Evolutionary conservation across 2,113 vertebrate genomes (phyloP), one percentile per base, ranked within the genome.

Genomic region (Poecile atricapillus): DNA sequence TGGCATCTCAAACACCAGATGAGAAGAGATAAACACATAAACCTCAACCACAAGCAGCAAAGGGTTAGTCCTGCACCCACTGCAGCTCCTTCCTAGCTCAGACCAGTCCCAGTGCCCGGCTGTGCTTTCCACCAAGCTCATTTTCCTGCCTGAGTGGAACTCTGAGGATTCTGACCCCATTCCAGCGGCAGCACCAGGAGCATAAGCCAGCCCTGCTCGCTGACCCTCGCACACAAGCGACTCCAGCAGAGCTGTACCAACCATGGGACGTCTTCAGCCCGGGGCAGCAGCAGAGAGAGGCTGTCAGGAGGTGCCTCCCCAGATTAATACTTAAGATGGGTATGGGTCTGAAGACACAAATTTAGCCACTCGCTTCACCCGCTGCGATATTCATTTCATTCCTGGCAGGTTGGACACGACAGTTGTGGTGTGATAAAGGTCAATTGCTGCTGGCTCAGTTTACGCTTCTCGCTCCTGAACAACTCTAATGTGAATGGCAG

Each of bases 351-450:
- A 96, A 97, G 95, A 96, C 98, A 98, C 98, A 98, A 99, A 99
- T 98, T 98, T 98, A 97, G 98, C 98, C 73, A 25, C 98, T 97
- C 93, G 96, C 98, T 97, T 97, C 93, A 97, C 94, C 90, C 69
- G 13, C 68, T 71, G 95, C 22, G 79, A 94, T 98, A 97, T 99
- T 98, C 91, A 68, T 97, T 97, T 98, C 97, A 90, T 89, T 71
- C 97, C 83, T 78, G 79, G 97, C 98, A 97, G 96, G 91, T 82
- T 46, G 60, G 58, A 56, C 52, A 1, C 6, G 27, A 17, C 87
- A 56, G 55, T 58, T 63, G 95, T 6, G 37, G 47, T 10, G 82
- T 17, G 77, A 2, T 47, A 96, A 97, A 97, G 97, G 97, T 97
- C 97, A 97, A 0, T 15, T 2, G 64, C 35, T 83, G 87, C 6